These are phyloP conservation scores for Etheostoma cragini DNA, from an alignment of 2,113 vertebrate genomes.

Conservation along the genomic window DNA sequence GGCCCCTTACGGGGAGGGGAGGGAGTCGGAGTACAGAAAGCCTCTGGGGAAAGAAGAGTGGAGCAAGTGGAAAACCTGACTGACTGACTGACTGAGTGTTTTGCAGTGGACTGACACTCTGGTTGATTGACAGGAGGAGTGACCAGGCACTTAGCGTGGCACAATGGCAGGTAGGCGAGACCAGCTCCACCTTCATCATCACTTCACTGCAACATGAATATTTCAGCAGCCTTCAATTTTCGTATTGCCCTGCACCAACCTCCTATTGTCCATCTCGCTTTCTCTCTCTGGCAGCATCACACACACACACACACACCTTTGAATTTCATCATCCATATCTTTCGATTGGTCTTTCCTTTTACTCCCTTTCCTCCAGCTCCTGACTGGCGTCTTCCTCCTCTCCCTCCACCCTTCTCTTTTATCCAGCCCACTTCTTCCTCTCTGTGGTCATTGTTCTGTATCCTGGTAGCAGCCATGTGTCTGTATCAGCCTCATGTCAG, in stretches of 20 bases:
- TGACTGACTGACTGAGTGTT: slow-evolving; percentile 30
- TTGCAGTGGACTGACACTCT: slow-evolving; percentile 39
- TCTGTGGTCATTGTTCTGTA: background rate
- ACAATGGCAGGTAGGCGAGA: slow-evolving; percentile 83
- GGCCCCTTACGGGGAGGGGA: slow-evolving; percentile 35
- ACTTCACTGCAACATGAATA: slow-evolving; percentile 59
- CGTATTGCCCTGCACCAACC: slow-evolving; percentile 26
- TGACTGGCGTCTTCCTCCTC: background rate
- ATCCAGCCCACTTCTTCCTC: background rate
- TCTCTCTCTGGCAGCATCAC: slow-evolving; percentile 11
- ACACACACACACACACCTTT: slow-evolving; percentile 12
- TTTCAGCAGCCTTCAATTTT: slow-evolving; percentile 63
- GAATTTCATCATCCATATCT: slow-evolving; percentile 27
- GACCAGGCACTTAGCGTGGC: slow-evolving; percentile 49
- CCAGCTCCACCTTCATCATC: slow-evolving; percentile 59
- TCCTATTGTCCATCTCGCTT: slow-evolving; percentile 28
- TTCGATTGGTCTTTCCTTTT: slow-evolving; percentile 1
- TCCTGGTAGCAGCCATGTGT: slow-evolving; percentile 22
- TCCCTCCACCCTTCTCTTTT: slow-evolving; percentile 1
- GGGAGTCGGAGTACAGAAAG: slow-evolving; percentile 40
- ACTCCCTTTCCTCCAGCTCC: slow-evolving; percentile 8
- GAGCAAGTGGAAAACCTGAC: slow-evolving; percentile 38
- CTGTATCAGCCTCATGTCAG: slow-evolving; percentile 24
- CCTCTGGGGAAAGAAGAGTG: slow-evolving; percentile 54
- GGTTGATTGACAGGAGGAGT: slow-evolving; percentile 74